These are phyloP conservation scores for Hydrocynus forskahlii DNA, from an alignment of 2,797 vertebrate genomes.

Conservation along the genomic window DNA sequence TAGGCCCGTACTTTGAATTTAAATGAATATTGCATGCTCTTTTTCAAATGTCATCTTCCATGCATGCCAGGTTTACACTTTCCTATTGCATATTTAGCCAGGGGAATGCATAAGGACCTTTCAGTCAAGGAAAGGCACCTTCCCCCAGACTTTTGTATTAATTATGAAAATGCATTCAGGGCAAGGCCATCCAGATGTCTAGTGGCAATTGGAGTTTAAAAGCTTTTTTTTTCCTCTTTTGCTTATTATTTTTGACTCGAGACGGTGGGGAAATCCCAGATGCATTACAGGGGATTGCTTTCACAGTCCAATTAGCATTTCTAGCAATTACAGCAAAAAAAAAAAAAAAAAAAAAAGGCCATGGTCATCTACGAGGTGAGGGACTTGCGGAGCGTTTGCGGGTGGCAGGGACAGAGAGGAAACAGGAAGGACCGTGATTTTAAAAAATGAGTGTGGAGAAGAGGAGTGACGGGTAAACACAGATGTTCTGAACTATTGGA, in stretches of 20 bases:
- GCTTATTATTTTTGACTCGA: conserved; percentile 75
- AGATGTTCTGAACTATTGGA: background rate
- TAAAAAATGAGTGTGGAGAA: background rate
- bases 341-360: conserved; percentile 59
- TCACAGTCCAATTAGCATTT: conserved; percentile 79
- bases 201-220: conserved; percentile 76
- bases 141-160: conserved; percentile 75
- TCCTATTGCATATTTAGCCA: conserved; percentile 74
- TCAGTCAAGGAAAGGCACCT: conserved; percentile 76
- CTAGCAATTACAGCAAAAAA: conserved; percentile 72
- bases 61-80: conserved; percentile 75
- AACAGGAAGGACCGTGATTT: conserved; percentile 23
- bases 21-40: conserved; percentile 73
- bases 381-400: conserved; percentile 61
- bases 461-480: background rate
- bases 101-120: conserved; percentile 71
- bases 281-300: conserved; percentile 71
- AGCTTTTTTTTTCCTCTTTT: conserved; percentile 60
- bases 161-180: conserved; percentile 84
- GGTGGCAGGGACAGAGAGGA: conserved; percentile 5
- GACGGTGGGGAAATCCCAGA: conserved; percentile 72
- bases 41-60: conserved; percentile 76
- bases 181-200: conserved; percentile 80
- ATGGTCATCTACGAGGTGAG: conserved; percentile 65
- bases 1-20: conserved; percentile 69